A percentile compares a stretch with the other conserved stretches of the same genome.
These are phyloP conservation scores for Vipera ursinii DNA, from an alignment of 2,797 vertebrate species.

Conservation along the genomic window DNA sequence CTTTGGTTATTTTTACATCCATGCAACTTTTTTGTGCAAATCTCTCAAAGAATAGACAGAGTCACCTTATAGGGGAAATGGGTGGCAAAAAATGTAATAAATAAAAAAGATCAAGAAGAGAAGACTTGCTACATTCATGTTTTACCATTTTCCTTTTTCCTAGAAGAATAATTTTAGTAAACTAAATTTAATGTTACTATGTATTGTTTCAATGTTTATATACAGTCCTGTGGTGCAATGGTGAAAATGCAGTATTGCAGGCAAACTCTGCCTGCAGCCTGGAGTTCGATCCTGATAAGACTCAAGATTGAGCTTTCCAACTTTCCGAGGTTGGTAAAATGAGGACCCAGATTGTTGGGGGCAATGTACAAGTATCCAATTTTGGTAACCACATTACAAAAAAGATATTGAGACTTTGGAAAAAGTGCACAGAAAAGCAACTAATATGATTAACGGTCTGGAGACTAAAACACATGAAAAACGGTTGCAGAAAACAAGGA, in stretches of 20 bases:
- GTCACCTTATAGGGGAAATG: neutral
- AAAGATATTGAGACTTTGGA: no score
- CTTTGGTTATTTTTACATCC: neutral
- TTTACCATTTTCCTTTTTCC: neutral
- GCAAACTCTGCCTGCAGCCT: neutral
- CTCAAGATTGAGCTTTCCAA: neutral
- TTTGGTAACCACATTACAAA: no score
- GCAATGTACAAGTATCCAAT: neutral
- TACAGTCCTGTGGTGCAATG: neutral
- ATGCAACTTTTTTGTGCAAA: neutral
- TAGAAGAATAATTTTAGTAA: neutral
- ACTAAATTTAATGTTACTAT: neutral
- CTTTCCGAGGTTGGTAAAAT: neutral
- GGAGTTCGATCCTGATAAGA: neutral
- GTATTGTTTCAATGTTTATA: neutral
- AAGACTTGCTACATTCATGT: neutral
- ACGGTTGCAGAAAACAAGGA: no score
- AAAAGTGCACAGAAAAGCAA: no score
- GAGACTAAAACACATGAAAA: no score
- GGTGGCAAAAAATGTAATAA: neutral
- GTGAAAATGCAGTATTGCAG: neutral
- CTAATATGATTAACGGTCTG: no score
- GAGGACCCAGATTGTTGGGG: neutral
- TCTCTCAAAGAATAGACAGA: neutral
- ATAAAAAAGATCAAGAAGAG: neutral